Conservation (phyloP, 2,888 invertebrate genomes). For the Nomada lathburiana region DNA sequence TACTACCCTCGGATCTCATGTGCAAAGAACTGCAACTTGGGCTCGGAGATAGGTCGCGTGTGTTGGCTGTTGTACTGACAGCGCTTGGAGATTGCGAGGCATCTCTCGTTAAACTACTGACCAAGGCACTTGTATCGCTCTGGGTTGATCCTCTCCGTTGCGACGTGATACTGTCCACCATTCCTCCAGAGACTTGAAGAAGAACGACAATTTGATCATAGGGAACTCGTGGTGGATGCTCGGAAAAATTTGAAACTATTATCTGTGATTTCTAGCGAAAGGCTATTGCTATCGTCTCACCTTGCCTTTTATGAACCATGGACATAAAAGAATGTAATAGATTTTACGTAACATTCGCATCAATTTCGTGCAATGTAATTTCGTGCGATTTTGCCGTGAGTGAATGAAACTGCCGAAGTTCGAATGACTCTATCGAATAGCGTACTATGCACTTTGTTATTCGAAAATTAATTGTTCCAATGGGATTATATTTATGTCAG, state of each 20-base stretch:
- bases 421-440: constrained; percentile 12
- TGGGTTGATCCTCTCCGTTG: constrained; percentile 86
- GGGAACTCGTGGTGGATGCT: no score
- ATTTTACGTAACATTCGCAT: constrained; percentile 50
- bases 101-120: constrained; percentile 88
- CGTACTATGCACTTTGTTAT: constrained; percentile 22
- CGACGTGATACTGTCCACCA: constrained; percentile 84
- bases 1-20: constrained; percentile 85
- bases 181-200: constrained; percentile 83
- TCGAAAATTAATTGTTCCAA: constrained; percentile 2
- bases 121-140: constrained; percentile 88
- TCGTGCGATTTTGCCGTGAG: constrained; percentile 53
- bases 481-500: constrained; percentile 28
- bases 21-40: constrained; percentile 86
- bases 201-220: constrained; percentile 17
- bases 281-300: constrained; percentile 35
- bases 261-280: constrained; percentile 31
- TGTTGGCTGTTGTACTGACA: constrained; percentile 83
- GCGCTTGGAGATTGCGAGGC: constrained; percentile 87
- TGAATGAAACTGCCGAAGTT: constrained; percentile 16
- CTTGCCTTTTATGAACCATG: constrained; percentile 40
- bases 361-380: constrained; percentile 59
- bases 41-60: constrained; percentile 86
- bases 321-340: constrained; percentile 26
- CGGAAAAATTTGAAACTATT: neutral